Evolutionary conservation across 2,113 vertebrate genomes (phyloP).

Genomic region (Megaptera novaeangliae): DNA sequence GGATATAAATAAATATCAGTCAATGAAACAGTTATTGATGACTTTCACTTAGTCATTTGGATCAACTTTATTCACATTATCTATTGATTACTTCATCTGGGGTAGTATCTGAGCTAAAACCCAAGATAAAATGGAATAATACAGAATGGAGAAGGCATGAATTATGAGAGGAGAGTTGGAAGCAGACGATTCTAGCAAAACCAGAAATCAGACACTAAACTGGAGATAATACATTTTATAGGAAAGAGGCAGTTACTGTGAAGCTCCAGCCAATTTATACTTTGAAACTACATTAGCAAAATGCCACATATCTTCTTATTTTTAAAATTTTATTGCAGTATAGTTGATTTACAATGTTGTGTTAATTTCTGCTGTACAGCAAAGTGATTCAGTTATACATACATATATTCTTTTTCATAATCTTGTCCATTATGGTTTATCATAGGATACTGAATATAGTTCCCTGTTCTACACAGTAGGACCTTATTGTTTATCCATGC

Average conservation of each 20-base stretch:
- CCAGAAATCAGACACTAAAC: not conserved
- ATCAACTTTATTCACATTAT: not conserved
- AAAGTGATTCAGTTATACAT: not conserved
- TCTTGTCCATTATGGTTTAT: not conserved
- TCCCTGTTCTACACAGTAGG: not conserved
- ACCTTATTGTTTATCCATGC: not conserved
- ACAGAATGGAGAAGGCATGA: not conserved
- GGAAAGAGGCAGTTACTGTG: not conserved
- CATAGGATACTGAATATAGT: not conserved
- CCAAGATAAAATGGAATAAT: not conserved
- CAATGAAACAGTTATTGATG: not conserved
- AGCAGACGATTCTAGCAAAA: not conserved
- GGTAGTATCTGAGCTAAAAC: not conserved
- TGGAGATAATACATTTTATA: not conserved
- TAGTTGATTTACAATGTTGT: not conserved
- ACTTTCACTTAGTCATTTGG: not conserved
- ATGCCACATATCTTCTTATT: not conserved
- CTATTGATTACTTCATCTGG: not conserved
- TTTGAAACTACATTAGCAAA: not conserved
- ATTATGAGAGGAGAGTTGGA: not conserved
- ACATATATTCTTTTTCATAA: not conserved
- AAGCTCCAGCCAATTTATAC: not conserved
- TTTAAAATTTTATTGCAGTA: not conserved
- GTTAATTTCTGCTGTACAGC: not conserved
- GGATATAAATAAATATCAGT: not conserved